Base-by-base conservation (phyloP, 2,888 invertebrate species). In the Meta bourneti region DNA sequence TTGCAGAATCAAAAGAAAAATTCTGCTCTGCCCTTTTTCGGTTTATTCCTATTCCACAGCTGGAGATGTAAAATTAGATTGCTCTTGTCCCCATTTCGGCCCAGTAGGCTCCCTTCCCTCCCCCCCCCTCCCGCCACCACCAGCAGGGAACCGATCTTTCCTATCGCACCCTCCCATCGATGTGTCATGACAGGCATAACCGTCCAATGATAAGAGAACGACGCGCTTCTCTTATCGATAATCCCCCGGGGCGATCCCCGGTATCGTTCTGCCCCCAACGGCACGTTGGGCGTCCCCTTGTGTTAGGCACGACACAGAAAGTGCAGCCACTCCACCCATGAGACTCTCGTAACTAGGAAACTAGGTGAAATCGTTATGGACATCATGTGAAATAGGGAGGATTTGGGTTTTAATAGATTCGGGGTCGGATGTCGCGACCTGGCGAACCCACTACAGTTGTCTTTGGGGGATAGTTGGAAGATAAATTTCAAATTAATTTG, bases 191-290 rank as follows among this genome's bases (percentile, higher is more conserved):
- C 84, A 75, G 61, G 61, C 61, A 75, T 75, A 74, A 85, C 54
- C 48, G 49, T 54, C 77, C 51, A 4, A 19, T 61, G 84, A 85
- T 85, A 85, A 85, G 84, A 19, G 75, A 48, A 9, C 34, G 61
- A 7, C 34, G 49, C 9, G 34, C 34, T 34, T 49, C 19, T 61
- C 52, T 49, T 85, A 85, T 85, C 84, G 84, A 85, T 85, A 85
- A 85, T 75, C 74, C 84, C 84, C 75, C 34, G 75, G 84, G 61
- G 74, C 75, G 75, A 75, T 85, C 51, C 75, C 75, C 49, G 69
- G 72, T 72, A 83, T 72, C 72, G n/a, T 80, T 80, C 83, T 71
- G 19, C 71, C 71, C 72, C 83, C 71, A 34, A 34, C 34, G 34
- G 34, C 1, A 4, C 34, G 34, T 34, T n/a, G n/a, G n/a, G n/a